Evolutionary conservation across 1,140 invertebrate species (phyloP), one percentile per base, ranked within the genome.

Genomic region (Melipona quadrifasciata): DNA sequence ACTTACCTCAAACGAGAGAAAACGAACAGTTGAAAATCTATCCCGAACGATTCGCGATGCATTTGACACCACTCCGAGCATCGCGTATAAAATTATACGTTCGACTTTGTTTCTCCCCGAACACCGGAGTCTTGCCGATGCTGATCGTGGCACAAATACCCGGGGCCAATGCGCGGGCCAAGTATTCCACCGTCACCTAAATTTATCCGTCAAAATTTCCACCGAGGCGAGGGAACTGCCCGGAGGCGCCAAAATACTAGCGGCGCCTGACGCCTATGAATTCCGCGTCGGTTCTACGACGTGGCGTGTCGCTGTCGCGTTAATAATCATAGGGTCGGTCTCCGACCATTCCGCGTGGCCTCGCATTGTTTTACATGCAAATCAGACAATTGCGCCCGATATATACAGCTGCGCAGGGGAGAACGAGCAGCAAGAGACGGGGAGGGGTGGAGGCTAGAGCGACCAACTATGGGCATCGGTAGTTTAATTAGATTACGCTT

Each of bases 401-500:
- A 67, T 84, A 85, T 81, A 79, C 82, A 83, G 68, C 64, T 74
- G 83, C 78, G 76, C 82, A n/a, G 64, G 39, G 39, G 39, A 47
- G 39, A 47, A 47, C 39, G 8, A 47, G 39, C 8, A 47, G 39
- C 39, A 47, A 6, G 39, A 47, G 39, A 47, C 39, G 8, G 8
- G 39, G 8, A 0, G 6, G 8, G 6, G 0, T 0, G 39, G 73
- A 67, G 2, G 14, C 17, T 31, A 10, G 64, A 2, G 16, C 10
- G 8, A 17, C 2, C 64, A 27, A 64, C 75, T 82, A 81, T 85
- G 87, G 79, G 82, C 90, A 89, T 86, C 82, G 88, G 82, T 80
- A 87, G 89, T 90, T 90, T 92, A 92, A 91, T 92, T 92, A 90
- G 89, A 92, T 92, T 91, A 90, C 70, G 77, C 84, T 74, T 78